These are phyloP conservation scores for Amphiura filiformis DNA, from an alignment of 35 echinoderm and acorn worm genomes.

Conservation along the genomic window DNA sequence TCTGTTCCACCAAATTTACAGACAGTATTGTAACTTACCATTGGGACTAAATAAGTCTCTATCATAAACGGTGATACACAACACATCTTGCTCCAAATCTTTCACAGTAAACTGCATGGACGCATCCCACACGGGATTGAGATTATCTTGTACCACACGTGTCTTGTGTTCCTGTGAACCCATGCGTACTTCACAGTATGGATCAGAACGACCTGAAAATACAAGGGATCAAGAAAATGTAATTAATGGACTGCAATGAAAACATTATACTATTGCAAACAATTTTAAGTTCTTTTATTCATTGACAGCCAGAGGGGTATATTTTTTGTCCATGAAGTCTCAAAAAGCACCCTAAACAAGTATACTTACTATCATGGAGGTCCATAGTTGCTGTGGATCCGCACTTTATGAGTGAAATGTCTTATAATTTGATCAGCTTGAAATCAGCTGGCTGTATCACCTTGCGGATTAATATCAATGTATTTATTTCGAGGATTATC, in stretches of 20 bases:
- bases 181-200: slow-evolving; percentile 94
- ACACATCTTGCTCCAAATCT: slow-evolving; percentile 81
- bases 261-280: neutral
- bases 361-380: too few relatives aligned
- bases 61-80: slow-evolving; percentile 97
- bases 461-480: too few relatives aligned
- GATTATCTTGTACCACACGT: slow-evolving; percentile 68
- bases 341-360: too few relatives aligned
- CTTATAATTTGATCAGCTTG: too few relatives aligned
- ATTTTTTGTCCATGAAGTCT: too few relatives aligned
- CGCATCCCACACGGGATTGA: slow-evolving; percentile 91
- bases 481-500: too few relatives aligned
- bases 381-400: too few relatives aligned
- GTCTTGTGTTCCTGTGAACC: slow-evolving; percentile 94
- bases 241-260: neutral
- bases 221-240: neutral
- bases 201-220: slow-evolving; percentile 64
- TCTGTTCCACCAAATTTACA: too few relatives aligned
- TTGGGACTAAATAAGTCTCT: slow-evolving; percentile 89
- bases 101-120: slow-evolving; percentile 72
- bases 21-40: slow-evolving; percentile 44
- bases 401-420: too few relatives aligned
- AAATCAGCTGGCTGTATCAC: too few relatives aligned
- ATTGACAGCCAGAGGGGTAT: neutral
- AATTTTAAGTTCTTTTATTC: neutral